phyloP scores from a whole-genome alignment of 2,888 invertebrate genomes.

The Acrocera orbiculus region DNA sequence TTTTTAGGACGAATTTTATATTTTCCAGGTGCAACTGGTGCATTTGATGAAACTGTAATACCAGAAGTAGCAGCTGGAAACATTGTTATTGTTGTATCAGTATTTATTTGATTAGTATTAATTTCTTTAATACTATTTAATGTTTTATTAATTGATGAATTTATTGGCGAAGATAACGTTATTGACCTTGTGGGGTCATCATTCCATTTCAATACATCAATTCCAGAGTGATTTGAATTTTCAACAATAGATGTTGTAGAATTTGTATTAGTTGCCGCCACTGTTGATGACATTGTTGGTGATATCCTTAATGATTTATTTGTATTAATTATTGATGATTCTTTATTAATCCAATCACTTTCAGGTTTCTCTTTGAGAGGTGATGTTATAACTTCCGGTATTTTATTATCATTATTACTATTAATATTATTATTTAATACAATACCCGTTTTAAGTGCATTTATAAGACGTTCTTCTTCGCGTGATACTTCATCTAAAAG shows the following conservation, averaged over 20 bases:
- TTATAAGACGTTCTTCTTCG: conserved; percentile 61
- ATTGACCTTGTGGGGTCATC: conserved; percentile 6
- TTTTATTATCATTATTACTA: conserved; percentile 16
- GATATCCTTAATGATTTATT: not conserved
- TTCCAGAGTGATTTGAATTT: too few species aligned
- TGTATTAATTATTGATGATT: conserved; percentile 4
- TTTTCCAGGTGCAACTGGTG: conserved; percentile 29
- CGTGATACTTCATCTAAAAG: conserved; percentile 56
- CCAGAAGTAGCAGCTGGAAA: conserved; percentile 17
- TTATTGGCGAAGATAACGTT: conserved; percentile 2
- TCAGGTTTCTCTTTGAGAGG: conserved; percentile 10
- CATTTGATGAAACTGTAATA: conserved; percentile 21
- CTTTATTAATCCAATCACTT: conserved; percentile 4
- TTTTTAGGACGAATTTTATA: conserved; percentile 29
- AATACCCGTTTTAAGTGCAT: conserved; percentile 58
- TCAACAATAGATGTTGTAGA: too few species aligned
- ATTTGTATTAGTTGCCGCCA: conserved; percentile 11
- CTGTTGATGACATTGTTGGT: conserved; percentile 9
- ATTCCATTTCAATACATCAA: conserved; percentile 27
- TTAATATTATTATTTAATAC: conserved; percentile 35
- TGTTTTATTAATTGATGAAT: conserved; percentile 6
- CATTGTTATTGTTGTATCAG: conserved; percentile 7
- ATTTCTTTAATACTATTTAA: conserved; percentile 9
- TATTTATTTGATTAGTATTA: conserved; percentile 3
- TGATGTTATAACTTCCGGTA: conserved; percentile 15